Conservation (phyloP, 2,888 invertebrate genomes). For the Diloba caeruleocephala region DNA sequence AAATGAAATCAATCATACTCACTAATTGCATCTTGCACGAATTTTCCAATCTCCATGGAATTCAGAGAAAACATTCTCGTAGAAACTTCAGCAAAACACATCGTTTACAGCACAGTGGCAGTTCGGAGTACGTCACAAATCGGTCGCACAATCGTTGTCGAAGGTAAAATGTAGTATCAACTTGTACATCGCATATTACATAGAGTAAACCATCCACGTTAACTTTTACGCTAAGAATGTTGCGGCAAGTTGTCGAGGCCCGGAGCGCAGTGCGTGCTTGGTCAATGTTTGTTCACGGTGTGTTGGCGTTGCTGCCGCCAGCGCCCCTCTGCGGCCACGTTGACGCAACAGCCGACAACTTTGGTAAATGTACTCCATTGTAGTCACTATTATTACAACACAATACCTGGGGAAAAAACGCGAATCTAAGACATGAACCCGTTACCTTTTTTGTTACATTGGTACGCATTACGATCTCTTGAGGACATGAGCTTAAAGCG, state of each 20-base stretch:
- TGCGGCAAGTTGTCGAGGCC: constrained; percentile 82
- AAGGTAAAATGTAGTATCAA: constrained; percentile 74
- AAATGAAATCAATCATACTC: constrained; percentile 68
- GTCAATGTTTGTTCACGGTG: constrained; percentile 84
- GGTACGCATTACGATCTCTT: constrained; percentile 23
- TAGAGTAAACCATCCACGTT: constrained; percentile 88
- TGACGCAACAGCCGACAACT: constrained; percentile 59
- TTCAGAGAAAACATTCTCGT: constrained; percentile 65
- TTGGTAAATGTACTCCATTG: constrained; percentile 63
- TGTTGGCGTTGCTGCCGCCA: constrained; percentile 69
- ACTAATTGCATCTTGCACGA: constrained; percentile 77
- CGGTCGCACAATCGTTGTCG: constrained; percentile 78
- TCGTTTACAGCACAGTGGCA: constrained; percentile 69
- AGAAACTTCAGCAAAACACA: constrained; percentile 72
- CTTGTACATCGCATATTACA: constrained; percentile 86
- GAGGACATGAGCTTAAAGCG: constrained; percentile 39
- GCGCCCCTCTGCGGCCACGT: constrained; percentile 73
- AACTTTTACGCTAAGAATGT: constrained; percentile 89
- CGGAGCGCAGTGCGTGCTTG: constrained; percentile 81
- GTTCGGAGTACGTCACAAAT: constrained; percentile 70
- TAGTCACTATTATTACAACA: constrained; percentile 60
- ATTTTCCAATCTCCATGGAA: constrained; percentile 69
- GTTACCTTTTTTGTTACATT: constrained; percentile 48
- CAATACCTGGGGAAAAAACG: constrained; percentile 54
- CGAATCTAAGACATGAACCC: constrained; percentile 48